Conservation (phyloP, 1,140 invertebrate genomes). For the Acyrthosiphon pisum region DNA sequence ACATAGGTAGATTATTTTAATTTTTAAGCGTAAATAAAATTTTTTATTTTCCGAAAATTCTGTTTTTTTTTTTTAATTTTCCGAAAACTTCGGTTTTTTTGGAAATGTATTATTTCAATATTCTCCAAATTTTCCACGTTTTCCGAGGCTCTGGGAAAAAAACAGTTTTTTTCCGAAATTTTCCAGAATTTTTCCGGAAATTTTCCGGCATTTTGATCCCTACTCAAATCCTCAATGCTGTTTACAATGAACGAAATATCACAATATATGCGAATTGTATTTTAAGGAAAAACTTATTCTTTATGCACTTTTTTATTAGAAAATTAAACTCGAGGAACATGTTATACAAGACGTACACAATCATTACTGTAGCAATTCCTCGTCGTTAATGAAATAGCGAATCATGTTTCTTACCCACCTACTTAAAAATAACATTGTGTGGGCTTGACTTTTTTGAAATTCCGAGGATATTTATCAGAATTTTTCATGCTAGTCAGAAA, state of each 20-base stretch:
- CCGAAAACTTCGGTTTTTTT: no score
- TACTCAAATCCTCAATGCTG: not conserved
- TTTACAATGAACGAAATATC: not conserved
- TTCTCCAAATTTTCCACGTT: no score
- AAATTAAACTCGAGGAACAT: not conserved
- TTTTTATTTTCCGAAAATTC: no score
- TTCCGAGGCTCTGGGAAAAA: no score
- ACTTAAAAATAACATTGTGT: not conserved
- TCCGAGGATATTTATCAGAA: not conserved
- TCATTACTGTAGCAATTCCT: not conserved
- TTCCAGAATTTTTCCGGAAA: no score
- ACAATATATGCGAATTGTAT: not conserved
- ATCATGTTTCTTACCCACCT: not conserved
- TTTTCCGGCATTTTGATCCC: no score
- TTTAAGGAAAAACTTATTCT: not conserved
- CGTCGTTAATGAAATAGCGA: not conserved
- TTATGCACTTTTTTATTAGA: not conserved
- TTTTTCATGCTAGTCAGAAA: not conserved
- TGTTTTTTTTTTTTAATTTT: no score
- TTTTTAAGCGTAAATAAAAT: no score
- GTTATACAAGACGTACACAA: not conserved
- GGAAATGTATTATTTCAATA: no score
- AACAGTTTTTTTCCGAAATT: no score
- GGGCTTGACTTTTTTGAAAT: not conserved
- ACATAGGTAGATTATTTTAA: no score